Percentiles rank a stretch among this genome's conserved stretches.
Conservation (phyloP, 2,888 invertebrate genomes). For the Danaus chrysippus region DNA sequence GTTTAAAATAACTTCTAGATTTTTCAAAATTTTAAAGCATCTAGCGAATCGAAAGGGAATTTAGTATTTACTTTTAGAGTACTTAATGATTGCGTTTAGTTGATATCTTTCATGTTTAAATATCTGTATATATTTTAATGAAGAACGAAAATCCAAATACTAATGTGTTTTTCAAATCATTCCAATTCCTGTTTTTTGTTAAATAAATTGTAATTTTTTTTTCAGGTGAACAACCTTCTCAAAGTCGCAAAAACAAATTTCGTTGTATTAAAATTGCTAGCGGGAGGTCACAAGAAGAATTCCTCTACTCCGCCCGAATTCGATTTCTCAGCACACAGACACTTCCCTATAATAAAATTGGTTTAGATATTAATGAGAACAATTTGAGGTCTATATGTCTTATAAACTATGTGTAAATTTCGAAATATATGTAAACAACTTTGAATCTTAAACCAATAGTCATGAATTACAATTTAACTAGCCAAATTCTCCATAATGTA, state of each 20-base stretch:
- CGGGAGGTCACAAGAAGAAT: constrained; percentile 95
- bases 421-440: neutral
- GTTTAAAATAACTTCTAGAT: neutral
- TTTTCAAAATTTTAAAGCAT: no score
- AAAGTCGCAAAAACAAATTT: constrained; percentile 97
- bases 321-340: constrained; percentile 92
- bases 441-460: neutral
- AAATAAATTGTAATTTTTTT: neutral
- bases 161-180: no score
- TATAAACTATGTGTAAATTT: neutral
- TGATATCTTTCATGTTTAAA: neutral
- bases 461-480: neutral
- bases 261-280: constrained; percentile 94
- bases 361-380: constrained; percentile 44
- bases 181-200: neutral
- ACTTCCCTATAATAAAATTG: constrained; percentile 94
- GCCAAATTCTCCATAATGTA: neutral
- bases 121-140: neutral
- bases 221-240: constrained; percentile 86
- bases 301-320: constrained; percentile 92
- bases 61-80: no score
- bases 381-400: neutral
- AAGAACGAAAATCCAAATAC: no score
- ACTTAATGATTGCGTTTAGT: no score
- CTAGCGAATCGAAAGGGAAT: no score